Conservation (phyloP, 2,797 vertebrate genomes). For the Avahi laniger region DNA sequence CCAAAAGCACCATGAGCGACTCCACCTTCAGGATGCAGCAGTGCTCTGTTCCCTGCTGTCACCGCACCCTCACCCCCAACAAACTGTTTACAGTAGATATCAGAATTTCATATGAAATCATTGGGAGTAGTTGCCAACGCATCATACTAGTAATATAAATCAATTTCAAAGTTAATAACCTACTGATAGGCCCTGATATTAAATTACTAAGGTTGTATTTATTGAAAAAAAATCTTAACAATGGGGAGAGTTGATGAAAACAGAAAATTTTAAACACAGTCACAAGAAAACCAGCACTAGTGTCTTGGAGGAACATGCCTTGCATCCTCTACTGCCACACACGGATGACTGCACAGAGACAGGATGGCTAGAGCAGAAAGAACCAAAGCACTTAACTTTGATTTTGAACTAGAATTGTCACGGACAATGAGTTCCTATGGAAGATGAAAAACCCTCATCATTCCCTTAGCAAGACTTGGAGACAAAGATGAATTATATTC, state of each 20-base stretch:
- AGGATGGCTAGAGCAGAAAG: background rate
- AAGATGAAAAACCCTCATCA: background rate
- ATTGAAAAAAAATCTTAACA: background rate
- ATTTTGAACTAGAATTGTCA: background rate
- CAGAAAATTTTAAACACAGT: background rate
- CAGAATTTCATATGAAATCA: background rate
- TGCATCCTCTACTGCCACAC: background rate
- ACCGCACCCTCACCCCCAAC: fast-evolving
- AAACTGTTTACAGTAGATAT: background rate
- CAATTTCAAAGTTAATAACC: background rate
- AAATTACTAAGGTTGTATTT: background rate
- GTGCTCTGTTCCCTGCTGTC: background rate
- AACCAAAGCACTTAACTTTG: background rate
- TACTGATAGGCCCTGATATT: background rate
- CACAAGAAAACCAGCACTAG: background rate
- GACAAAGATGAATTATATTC: conserved; percentile 28
- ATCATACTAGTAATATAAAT: background rate
- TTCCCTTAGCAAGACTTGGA: background rate
- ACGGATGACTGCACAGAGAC: background rate
- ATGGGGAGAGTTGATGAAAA: background rate
- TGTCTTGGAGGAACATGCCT: background rate
- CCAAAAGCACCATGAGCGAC: background rate
- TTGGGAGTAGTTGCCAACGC: background rate
- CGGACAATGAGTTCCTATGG: background rate
- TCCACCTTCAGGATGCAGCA: background rate